Evolutionary conservation across 2,797 vertebrate species (phyloP), one percentile per base, ranked within the genome.

Genomic region (Apogon talboti): DNA sequence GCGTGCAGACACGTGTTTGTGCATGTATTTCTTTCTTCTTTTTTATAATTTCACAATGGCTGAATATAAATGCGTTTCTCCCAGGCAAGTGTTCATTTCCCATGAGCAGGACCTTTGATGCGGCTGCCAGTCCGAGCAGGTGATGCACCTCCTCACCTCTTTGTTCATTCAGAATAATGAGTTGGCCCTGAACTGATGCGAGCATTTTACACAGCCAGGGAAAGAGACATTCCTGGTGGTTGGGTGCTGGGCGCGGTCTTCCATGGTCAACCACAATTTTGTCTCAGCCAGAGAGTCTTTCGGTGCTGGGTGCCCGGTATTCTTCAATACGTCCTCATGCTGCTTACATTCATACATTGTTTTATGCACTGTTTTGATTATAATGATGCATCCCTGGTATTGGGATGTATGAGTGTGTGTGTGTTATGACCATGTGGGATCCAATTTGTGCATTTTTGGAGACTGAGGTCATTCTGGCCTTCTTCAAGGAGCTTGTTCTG

Each of bases 191-290:
- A 74, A 75, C 76, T 51, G 46, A 59, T 84, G 86, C 86, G 87
- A 89, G 76, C 66, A 14, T 79, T 89, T 78, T 78, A 47, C 80
- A 71, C 51, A n/a, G 81, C 76, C 62, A 69, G 78, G 55, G 66
- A 66, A 66, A 64, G 58, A 83, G 66, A 76, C 84, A 84, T 92
- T 90, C 87, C 81, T 85, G 67, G 77, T 70, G 71, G 70, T 68
- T 66, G 73, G 71, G 71, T 41, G 56, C 68, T 64, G 85, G 87
- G 86, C 15, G 84, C 56, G 81, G 86, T 40, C 79, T 66, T 74
- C 74, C 12, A 60, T 59, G 85, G 86, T 88, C 75, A 33, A 66
- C 83, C 74, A 59, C 82, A 85, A 63, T 85, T 87, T 70, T 24
- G 73, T 89, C 81, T 90, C 76, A 51, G 79, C 59, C 52, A 21